These are phyloP conservation scores for Caenorhabditis brenneri DNA, from an alignment of 1,140 invertebrate genomes.

Conservation along the genomic window DNA sequence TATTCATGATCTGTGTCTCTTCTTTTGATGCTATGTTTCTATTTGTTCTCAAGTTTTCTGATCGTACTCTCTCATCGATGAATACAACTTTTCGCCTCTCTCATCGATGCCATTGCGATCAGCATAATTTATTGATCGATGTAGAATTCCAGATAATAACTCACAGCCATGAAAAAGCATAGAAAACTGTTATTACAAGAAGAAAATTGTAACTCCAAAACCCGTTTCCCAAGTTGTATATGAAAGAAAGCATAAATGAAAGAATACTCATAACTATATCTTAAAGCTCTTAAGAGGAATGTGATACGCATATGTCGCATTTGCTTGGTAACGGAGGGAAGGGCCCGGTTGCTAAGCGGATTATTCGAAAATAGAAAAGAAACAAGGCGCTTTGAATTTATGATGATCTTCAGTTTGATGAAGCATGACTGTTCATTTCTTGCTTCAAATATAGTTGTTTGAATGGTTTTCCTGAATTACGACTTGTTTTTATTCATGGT, in stretches of 20 bases:
- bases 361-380: neutral
- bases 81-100: constrained; percentile 17
- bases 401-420: too few species aligned
- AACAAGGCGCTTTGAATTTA: too few species aligned
- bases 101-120: constrained; percentile 3
- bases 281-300: neutral
- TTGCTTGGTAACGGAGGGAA: neutral
- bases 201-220: neutral
- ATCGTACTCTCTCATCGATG: constrained; percentile 21
- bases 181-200: neutral
- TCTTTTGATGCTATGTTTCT: neutral
- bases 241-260: neutral
- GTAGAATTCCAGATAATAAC: neutral
- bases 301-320: neutral
- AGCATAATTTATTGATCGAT: constrained; percentile 23
- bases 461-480: too few species aligned
- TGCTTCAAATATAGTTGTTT: too few species aligned
- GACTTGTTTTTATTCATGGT: too few species aligned
- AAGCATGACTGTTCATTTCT: too few species aligned
- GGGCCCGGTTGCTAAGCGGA: constrained; percentile 4
- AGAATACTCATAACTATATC: neutral
- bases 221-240: too few species aligned
- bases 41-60: neutral
- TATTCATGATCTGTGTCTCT: constrained; percentile 26
- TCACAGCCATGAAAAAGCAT: neutral